These are phyloP conservation scores for Pachycephus smyrnensis DNA, from an alignment of 2,888 invertebrate species.

Conservation along the genomic window DNA sequence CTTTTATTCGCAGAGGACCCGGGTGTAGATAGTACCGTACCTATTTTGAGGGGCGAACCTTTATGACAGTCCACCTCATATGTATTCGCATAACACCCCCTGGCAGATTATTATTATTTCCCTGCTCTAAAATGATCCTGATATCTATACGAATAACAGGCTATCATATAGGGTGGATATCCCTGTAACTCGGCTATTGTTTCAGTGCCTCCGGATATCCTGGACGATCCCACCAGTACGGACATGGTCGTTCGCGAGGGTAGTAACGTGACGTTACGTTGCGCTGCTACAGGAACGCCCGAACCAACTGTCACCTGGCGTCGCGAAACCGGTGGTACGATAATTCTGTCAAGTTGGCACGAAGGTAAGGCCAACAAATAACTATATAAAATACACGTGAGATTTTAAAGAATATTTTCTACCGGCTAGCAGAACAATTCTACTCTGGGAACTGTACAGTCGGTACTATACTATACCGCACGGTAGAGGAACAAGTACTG, in stretches of 20 bases:
- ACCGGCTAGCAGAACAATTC: too few species aligned
- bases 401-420: background rate
- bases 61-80: background rate
- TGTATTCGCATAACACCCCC: slow-evolving; percentile 21
- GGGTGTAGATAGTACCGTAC: background rate
- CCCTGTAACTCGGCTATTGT: slow-evolving; percentile 41
- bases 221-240: slow-evolving; percentile 87
- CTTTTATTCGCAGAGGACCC: background rate
- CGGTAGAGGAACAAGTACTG: background rate
- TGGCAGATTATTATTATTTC: slow-evolving; percentile 33
- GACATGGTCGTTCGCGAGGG: slow-evolving; percentile 90
- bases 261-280: slow-evolving; percentile 85
- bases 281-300: slow-evolving; percentile 90
- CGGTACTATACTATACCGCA: background rate
- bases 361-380: slow-evolving; percentile 49
- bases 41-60: background rate
- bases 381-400: background rate
- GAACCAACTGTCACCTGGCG: slow-evolving; percentile 89
- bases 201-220: slow-evolving; percentile 86
- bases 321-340: slow-evolving; percentile 79
- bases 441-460: background rate
- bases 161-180: background rate
- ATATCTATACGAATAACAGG: slow-evolving; percentile 1
- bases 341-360: slow-evolving; percentile 66
- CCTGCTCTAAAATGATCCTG: background rate